Evolutionary conservation across 1,140 invertebrate species (phyloP), one percentile per base, ranked within the genome.

Genomic region (Camponotus pennsylvanicus): DNA sequence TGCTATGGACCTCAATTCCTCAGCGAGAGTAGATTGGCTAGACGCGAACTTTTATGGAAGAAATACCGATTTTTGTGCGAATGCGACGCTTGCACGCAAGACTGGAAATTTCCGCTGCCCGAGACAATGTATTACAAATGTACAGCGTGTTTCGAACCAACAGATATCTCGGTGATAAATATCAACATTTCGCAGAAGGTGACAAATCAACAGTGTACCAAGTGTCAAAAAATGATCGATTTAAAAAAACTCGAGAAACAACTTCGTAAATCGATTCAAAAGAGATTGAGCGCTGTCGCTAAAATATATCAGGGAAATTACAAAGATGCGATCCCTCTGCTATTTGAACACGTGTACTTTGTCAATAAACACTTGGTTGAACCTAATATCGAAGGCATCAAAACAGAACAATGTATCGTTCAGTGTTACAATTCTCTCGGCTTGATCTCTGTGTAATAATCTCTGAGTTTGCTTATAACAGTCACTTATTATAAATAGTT

Each of bases 1-100:
- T 96, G 96, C 84, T 97, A 97, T 92, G 96, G 96, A 21, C 95
- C 95, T 21, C 93, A 96, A 42, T 97, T 96, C 92, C 93, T 96
- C 1, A 92, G 93, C 2, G 94, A 94, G 55, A 57, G 88, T 3
- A 92, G 88, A 77, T 69, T 92, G 18, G 91, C 94, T 15, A 93
- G 96, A 34, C 92, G 93, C 40, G 87, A 94, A 37, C 92, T 95
- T 67, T 93, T 97, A 6, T 76, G 90, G 27, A 92, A 94, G 27
- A 96, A 96, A 89, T 97, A 97, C 92, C 95, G 95, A 90, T 97
- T 97, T 86, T 78, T 92, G 0, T 97, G 97, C 82, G 77, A 86
- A 9, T 97, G 96, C 89, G 91, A 94, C 37, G 95, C 96, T 9
- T 97, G 97, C 87, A 75, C 78, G 15, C 92, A 93, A 11, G 92